These are phyloP conservation scores for Elanoides forficatus DNA, from an alignment of 2,113 vertebrate genomes.

Conservation along the genomic window DNA sequence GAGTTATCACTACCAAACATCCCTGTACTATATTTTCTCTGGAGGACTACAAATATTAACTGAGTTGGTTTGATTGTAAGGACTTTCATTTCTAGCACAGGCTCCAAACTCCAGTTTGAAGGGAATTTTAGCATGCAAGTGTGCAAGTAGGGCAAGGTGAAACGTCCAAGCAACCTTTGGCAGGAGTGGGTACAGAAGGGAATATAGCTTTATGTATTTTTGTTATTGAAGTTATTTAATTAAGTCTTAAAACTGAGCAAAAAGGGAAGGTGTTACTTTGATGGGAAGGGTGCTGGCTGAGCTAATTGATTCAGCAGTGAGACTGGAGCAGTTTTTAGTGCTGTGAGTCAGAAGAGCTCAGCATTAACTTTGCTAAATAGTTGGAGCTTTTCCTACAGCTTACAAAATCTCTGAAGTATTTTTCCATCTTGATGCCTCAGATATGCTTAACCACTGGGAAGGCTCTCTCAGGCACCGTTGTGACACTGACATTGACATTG, in stretches of 20 bases:
- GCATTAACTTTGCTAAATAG: conserved; percentile 33
- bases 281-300: conserved; percentile 35
- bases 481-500: not conserved
- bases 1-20: not conserved
- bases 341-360: conserved; percentile 51
- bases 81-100: not conserved
- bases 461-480: not conserved
- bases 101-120: not conserved
- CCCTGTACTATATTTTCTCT: not conserved
- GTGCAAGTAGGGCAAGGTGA: not conserved
- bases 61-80: not conserved
- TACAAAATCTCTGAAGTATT: conserved; percentile 55
- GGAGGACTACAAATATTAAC: not conserved
- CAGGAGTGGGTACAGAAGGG: not conserved
- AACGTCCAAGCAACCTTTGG: not conserved
- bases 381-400: conserved; percentile 32
- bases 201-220: not conserved
- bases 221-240: not conserved
- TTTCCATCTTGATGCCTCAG: conserved; percentile 20
- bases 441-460: not conserved
- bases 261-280: conserved; percentile 24
- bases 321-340: conserved; percentile 18
- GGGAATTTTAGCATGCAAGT: not conserved
- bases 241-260: not conserved
- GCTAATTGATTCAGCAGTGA: conserved; percentile 46